phyloP scores from a whole-genome alignment of 2,797 vertebrate genomes.

The Allobates femoralis region DNA sequence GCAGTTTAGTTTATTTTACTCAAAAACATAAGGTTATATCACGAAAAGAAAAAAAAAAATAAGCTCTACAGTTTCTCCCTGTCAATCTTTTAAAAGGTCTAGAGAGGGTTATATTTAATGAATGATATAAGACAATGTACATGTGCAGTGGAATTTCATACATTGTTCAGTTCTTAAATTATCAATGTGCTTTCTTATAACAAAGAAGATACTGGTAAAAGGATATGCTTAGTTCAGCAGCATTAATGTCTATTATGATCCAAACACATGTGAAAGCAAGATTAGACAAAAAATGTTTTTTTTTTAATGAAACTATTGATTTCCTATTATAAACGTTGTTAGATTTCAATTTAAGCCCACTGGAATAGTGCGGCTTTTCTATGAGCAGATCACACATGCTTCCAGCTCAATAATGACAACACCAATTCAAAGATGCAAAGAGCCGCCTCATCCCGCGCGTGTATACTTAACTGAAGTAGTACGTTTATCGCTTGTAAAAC shows the following conservation, averaged over 20 bases:
- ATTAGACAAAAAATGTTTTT: background rate
- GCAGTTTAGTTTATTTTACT: background rate
- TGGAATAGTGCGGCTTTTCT: background rate
- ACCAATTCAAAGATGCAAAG: constrained; percentile 37
- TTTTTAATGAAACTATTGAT: constrained; percentile 37
- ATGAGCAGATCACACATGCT: background rate
- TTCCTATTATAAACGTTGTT: constrained; percentile 27
- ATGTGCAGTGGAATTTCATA: background rate
- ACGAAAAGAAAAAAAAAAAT: background rate
- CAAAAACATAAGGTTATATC: background rate
- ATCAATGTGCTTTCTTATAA: background rate
- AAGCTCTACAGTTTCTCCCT: background rate
- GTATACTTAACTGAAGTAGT: constrained; percentile 50
- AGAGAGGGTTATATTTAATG: background rate
- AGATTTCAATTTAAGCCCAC: background rate
- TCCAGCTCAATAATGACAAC: constrained; percentile 26
- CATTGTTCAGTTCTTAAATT: background rate
- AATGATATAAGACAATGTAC: background rate
- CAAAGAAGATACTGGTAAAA: background rate
- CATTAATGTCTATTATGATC: background rate
- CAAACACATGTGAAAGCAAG: background rate
- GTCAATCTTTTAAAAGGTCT: background rate
- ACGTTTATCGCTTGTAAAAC: constrained; percentile 50
- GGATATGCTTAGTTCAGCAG: background rate
- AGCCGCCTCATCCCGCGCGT: constrained; percentile 6